phyloP scores from a whole-genome alignment of 2,888 invertebrate species.

The Eurytoma adleriae region DNA sequence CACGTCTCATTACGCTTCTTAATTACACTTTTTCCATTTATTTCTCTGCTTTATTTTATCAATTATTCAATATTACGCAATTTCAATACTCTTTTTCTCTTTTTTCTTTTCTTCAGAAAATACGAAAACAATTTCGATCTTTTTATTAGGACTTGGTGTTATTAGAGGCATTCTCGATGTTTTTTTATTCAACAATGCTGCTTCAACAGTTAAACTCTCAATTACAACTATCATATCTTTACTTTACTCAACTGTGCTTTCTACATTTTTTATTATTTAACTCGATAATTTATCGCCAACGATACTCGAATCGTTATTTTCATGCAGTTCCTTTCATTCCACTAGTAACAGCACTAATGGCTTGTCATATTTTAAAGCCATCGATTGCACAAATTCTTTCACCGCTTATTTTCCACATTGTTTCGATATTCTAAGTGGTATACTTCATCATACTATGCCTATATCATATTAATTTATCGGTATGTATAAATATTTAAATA shows the following conservation, averaged over 20 bases:
- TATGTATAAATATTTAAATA: slow-evolving; percentile 33
- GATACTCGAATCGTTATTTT: slow-evolving; percentile 8
- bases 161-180: slow-evolving; percentile 15
- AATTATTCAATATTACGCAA: too few species aligned
- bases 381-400: slow-evolving; percentile 4
- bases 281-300: slow-evolving; percentile 2
- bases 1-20: too few species aligned
- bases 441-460: too few species aligned
- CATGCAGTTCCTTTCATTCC: slow-evolving; percentile 5
- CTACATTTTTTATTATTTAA: slow-evolving; percentile 32
- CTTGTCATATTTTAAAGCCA: slow-evolving; percentile 31
- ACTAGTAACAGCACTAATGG: slow-evolving; percentile 35
- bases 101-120: too few species aligned
- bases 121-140: slow-evolving; percentile 6
- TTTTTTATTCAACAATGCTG: background rate
- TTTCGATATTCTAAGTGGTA: too few species aligned
- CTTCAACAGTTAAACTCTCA: slow-evolving; percentile 21
- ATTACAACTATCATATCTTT: slow-evolving; percentile 23
- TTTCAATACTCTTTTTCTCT: too few species aligned
- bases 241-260: slow-evolving; percentile 31
- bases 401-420: background rate
- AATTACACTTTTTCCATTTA: too few species aligned
- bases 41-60: too few species aligned
- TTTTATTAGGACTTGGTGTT: slow-evolving; percentile 4
- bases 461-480: too few species aligned